Evolutionary conservation across 2,113 vertebrate species (phyloP), one percentile per base, ranked within the genome.

Genomic region (human (Homo sapiens)): DNA sequence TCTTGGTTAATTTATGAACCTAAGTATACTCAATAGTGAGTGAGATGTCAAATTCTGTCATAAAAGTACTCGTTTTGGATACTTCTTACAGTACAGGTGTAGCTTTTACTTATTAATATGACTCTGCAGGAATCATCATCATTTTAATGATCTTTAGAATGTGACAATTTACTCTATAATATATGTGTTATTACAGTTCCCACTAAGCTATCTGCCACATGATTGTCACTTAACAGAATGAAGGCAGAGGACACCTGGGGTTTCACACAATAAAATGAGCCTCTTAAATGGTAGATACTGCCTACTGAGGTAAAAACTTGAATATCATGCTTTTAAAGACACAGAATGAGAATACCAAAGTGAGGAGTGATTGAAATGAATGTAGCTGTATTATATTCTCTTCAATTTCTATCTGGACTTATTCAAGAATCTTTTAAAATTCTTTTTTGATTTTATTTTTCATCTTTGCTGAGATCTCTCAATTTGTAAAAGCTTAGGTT

Each of bases 191-290:
- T 89, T 86, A 61, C 10, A 97, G 80, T 97, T 52, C 35, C 52
- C 70, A 6, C n/a, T 90, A 87, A 93, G 25, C 43, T 96, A n/a
- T 92, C 78, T 82, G 38, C 48, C 43, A 92, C 16, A 27, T 35
- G 43, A 93, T 13, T 96, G 86, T 73, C 35, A 92, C 82, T 97
- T 96, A 92, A 89, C 76, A 97, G 75, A 94, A 97, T 16, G n/a
- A 83, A 45, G n/a, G 61, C 89, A 75, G 83, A 87, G 12, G 66
- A 87, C 38, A 79, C 61, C 79, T 96, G 55, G 17, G 1, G 88
- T 55, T 94, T 95, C n/a, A 82, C 43, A 85, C 48, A 96, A 88
- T 64, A 45, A 78, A 92, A 98, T 92, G 86, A 89, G 2, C 5
- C 17, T 52, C 30, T 90, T 92, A 92, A 85, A 10, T 87, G 32